Evolutionary conservation across 2,113 vertebrate genomes (phyloP).

Genomic region (Salvelinus fontinalis): DNA sequence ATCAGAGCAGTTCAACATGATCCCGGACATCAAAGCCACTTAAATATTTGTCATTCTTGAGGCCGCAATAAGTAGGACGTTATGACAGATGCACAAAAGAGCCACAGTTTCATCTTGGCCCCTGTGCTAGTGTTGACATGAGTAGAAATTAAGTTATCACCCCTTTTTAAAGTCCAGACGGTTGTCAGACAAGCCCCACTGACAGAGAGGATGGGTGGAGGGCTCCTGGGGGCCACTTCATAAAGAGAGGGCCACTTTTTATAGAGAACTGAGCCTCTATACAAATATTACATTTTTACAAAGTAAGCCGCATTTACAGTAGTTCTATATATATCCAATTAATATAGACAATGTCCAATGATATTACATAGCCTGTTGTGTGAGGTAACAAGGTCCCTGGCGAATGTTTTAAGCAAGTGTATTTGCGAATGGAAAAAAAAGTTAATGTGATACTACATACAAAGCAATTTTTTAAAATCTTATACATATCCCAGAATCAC

Average conservation of each 20-base stretch:
- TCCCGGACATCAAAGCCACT: slow-evolving; percentile 87
- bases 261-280: neutral
- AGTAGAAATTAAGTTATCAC: slow-evolving; percentile 76
- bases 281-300: neutral
- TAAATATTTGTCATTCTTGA: slow-evolving; percentile 92
- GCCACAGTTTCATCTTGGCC: slow-evolving; percentile 80
- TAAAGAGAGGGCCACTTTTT: slow-evolving; percentile 28
- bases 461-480: neutral
- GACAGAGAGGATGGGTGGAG: slow-evolving; percentile 38
- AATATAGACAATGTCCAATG: no score
- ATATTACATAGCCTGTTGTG: no score
- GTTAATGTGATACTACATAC: neutral
- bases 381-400: no score
- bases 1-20: slow-evolving; percentile 70
- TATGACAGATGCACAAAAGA: slow-evolving; percentile 89
- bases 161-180: slow-evolving; percentile 69
- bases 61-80: slow-evolving; percentile 73
- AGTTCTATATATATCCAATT: no score
- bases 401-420: no score
- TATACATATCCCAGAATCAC: no score
- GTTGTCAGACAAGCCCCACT: slow-evolving; percentile 67
- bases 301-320: neutral
- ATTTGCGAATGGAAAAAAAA: no score
- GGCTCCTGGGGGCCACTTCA: slow-evolving; percentile 32
- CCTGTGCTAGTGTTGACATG: slow-evolving; percentile 70